These are phyloP conservation scores for Polypedilum pembai DNA, from an alignment of 1,140 invertebrate species.

Conservation along the genomic window DNA sequence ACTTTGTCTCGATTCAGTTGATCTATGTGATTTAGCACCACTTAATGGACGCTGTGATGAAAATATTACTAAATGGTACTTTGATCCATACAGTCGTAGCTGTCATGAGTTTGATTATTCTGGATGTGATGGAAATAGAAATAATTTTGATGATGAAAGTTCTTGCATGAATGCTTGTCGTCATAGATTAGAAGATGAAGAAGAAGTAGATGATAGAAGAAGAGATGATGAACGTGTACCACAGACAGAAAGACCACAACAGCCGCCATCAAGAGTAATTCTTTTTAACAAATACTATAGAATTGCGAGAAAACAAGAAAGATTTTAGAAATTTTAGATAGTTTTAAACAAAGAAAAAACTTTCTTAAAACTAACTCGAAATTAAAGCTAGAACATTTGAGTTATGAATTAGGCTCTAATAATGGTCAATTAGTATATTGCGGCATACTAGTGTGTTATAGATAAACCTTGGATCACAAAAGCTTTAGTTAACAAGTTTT, in stretches of 20 bases:
- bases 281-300: no score
- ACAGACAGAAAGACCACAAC: conserved; percentile 36
- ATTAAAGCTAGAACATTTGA: no score
- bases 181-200: conserved; percentile 32
- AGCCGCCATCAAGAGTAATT: conserved; percentile 53
- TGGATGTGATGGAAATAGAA: conserved; percentile 65
- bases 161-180: conserved; percentile 77
- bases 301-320: no score
- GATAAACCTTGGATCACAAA: no score
- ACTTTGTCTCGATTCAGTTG: conserved; percentile 63
- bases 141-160: conserved; percentile 73
- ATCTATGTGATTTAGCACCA: conserved; percentile 60
- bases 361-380: no score
- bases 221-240: conserved; percentile 33
- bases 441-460: no score
- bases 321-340: no score
- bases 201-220: conserved; percentile 25
- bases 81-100: conserved; percentile 54
- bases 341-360: no score
- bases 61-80: conserved; percentile 62
- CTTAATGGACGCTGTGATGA: conserved; percentile 53
- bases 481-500: no score
- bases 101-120: conserved; percentile 64
- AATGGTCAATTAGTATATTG: no score
- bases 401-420: no score